Conservation (phyloP, 2,797 vertebrate genomes). For the Sebastes minor region DNA sequence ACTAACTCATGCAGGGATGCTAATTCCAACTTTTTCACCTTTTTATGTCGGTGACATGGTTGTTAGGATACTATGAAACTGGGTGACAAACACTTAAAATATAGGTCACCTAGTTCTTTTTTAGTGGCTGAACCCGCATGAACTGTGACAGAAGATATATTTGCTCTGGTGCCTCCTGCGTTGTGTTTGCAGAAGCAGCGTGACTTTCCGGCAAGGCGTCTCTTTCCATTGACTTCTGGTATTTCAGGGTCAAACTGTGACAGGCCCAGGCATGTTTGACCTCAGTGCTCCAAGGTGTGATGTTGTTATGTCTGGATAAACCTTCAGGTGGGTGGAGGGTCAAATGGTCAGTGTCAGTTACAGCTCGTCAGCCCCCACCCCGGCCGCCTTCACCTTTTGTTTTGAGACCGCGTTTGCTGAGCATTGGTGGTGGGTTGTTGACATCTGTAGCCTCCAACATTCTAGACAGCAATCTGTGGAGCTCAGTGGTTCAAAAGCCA, state of each 20-base stretch:
- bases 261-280: constrained; percentile 68
- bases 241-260: constrained; percentile 18
- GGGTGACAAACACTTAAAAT: constrained; percentile 45
- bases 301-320: constrained; percentile 50
- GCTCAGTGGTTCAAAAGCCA: constrained; percentile 21
- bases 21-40: neutral
- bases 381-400: constrained; percentile 21
- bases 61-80: constrained; percentile 15
- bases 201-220: neutral
- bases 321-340: constrained; percentile 42
- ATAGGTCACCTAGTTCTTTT: constrained; percentile 54
- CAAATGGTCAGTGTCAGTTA: constrained; percentile 50
- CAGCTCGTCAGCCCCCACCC: neutral
- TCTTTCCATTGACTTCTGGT: constrained; percentile 13
- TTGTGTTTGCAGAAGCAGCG: constrained; percentile 37
- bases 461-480: neutral
- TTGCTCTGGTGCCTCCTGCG: neutral
- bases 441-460: constrained; percentile 16
- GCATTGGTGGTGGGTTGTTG: constrained; percentile 51
- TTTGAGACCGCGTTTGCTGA: constrained; percentile 18
- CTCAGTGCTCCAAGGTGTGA: constrained; percentile 48
- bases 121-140: constrained; percentile 18
- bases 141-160: constrained; percentile 17
- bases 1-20: neutral
- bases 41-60: neutral